Percentiles rank a stretch among this genome's conserved stretches.
These are phyloP conservation scores for Myripristis murdjan DNA, from an alignment of 2,797 vertebrate species.

Conservation along the genomic window DNA sequence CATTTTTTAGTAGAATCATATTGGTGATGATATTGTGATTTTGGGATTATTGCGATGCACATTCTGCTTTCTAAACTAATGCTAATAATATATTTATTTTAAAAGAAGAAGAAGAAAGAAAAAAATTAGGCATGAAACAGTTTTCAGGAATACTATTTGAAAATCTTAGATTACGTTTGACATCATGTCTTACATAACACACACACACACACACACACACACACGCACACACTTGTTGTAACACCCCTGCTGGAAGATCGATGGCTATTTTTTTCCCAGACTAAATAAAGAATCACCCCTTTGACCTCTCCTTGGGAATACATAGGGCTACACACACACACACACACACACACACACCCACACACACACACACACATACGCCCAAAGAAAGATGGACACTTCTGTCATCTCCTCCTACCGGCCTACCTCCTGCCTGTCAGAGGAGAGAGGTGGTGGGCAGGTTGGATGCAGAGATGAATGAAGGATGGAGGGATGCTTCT, in stretches of 20 bases:
- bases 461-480: neutral
- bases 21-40: no score
- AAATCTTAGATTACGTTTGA: no score
- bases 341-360: neutral
- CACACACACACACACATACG: neutral
- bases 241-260: neutral
- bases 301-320: neutral
- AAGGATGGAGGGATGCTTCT: neutral
- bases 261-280: constrained; percentile 6
- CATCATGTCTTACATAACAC: no score
- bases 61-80: no score
- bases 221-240: neutral
- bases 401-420: neutral
- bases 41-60: no score
- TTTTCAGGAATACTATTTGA: no score
- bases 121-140: no score
- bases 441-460: neutral
- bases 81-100: no score
- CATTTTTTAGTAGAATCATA: no score
- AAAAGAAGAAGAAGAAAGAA: no score
- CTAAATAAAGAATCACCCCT: neutral
- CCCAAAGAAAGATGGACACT: neutral
- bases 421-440: neutral
- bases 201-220: neutral
- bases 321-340: neutral